Base-by-base conservation (phyloP, 1,140 invertebrate species). In the Tigriopus japonicus region DNA sequence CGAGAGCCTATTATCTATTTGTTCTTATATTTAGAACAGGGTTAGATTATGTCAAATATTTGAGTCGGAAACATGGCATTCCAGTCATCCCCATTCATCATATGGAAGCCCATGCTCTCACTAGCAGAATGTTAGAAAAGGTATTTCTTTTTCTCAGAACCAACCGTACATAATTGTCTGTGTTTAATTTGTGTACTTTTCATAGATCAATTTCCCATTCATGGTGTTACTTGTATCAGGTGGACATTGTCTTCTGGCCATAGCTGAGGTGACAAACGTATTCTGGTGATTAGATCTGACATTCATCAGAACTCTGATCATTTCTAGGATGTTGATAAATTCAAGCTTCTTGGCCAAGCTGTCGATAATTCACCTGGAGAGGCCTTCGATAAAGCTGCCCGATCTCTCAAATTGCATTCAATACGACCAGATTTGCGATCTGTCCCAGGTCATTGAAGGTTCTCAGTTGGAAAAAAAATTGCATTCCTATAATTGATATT, bases 91-190 rank as follows among this genome's bases (percentile, higher is more conserved):
- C 92, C 0, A 86, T 98, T 66, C 93, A 98, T 76, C 94, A 98
- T 66, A 98, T 98, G 93, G 83, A 97, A 78, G 93, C 93, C 9
- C 94, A 98, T 79, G 91, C 93, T n/a, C 71, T 97, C 58, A 91
- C 84, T 19, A 80, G 78, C 14, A 75, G 91, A 69, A 83, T 95
- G 78, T 69, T 74, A 1, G 65, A 80, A 62, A 72, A 77, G 73
- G 78, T 77, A n/a, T n/a, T n/a, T n/a, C n/a, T n/a, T n/a, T n/a
- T n/a, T n/a, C n/a, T n/a, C n/a, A n/a, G n/a, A n/a, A n/a, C n/a
- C n/a, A n/a, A n/a, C n/a, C n/a, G n/a, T n/a, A n/a, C n/a, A n/a
- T n/a, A n/a, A n/a, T n/a, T n/a, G n/a, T n/a, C n/a, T n/a, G n/a
- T n/a, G n/a, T n/a, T n/a, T n/a, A n/a, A n/a, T n/a, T n/a, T n/a